Conservation (phyloP, 2,888 invertebrate genomes). For the Steinernema hermaphroditum region DNA sequence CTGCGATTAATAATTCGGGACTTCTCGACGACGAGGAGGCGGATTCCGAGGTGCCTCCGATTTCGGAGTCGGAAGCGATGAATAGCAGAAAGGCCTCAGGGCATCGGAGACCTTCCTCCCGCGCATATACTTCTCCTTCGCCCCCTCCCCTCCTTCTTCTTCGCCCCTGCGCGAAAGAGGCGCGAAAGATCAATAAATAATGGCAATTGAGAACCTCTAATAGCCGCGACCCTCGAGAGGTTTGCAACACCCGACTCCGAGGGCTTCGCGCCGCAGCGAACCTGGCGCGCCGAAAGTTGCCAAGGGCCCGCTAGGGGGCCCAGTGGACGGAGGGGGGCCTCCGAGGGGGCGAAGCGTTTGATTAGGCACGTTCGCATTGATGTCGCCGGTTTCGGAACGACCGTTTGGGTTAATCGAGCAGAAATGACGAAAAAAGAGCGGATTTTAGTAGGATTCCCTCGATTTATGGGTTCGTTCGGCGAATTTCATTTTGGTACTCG, state of each 20-base stretch:
- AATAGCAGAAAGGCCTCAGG: slow-evolving; percentile 17
- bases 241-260: slow-evolving; percentile 17
- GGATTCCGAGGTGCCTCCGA: slow-evolving; percentile 8
- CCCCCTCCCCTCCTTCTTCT: too few species aligned
- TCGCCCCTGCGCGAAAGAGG: slow-evolving; percentile 4
- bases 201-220: slow-evolving; percentile 28
- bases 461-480: too few species aligned
- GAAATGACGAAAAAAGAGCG: too few species aligned
- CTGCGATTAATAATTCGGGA: neutral
- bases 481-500: too few species aligned
- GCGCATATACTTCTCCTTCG: slow-evolving; percentile 18
- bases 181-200: slow-evolving; percentile 30
- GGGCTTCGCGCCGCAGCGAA: neutral
- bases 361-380: too few species aligned
- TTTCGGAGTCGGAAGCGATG: slow-evolving; percentile 23
- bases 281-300: neutral
- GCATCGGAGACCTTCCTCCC: slow-evolving; percentile 15
- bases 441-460: too few species aligned
- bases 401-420: too few species aligned
- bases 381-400: too few species aligned
- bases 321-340: too few species aligned
- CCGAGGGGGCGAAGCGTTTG: too few species aligned
- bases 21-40: neutral
- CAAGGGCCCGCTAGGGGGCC: too few species aligned
- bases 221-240: slow-evolving; percentile 22